Evolutionary conservation across 2,888 invertebrate genomes (phyloP), one percentile per base, ranked within the genome.

Genomic region (Mesoligia furuncula): DNA sequence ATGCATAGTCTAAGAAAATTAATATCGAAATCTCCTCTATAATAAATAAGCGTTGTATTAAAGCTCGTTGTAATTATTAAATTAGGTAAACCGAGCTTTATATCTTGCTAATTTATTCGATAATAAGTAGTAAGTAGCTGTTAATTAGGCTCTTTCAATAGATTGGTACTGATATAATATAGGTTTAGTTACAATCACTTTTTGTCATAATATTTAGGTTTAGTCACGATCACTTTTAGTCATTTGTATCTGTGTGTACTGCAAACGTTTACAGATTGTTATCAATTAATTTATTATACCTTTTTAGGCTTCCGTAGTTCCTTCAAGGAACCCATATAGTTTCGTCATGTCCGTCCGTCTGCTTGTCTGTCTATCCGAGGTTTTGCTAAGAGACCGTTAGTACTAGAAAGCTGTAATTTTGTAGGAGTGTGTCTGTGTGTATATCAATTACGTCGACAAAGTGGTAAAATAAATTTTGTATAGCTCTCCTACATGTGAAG

Each of bases 31-130:
- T 2, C 45, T 45, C 31, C n/a, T 64, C 15, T 36, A 9, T 24
- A 51, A 51, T 65, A 62, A 54, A 80, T 66, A 48, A 77, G 36
- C 61, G 57, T 67, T 66, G 15, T 42, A n/a, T 57, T n/a, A 54
- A 54, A 61, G 65, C 76, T 48, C n/a, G 20, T 11, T 65, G 17
- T 61, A 77, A 81, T 81, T 45, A 81, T 75, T 64, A 64, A 75
- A 69, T 69, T 42, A n/a, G n/a, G n/a, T n/a, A 69, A 80, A 42
- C 39, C 17, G 17, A 61, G 61, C 61, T 66, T 39, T 13, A 57
- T 7, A 9, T 15, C 13, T 39, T 59, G 31, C 20, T 67, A 76
- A 77, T 80, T 80, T 81, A 80, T 81, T 81, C 31, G 61, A 62
- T 77, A 66, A 59, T n/a, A 48, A 39, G 7, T 54, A 66, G 66